Base-by-base conservation (phyloP, 2,888 invertebrate species). In the Idaea straminata region DNA sequence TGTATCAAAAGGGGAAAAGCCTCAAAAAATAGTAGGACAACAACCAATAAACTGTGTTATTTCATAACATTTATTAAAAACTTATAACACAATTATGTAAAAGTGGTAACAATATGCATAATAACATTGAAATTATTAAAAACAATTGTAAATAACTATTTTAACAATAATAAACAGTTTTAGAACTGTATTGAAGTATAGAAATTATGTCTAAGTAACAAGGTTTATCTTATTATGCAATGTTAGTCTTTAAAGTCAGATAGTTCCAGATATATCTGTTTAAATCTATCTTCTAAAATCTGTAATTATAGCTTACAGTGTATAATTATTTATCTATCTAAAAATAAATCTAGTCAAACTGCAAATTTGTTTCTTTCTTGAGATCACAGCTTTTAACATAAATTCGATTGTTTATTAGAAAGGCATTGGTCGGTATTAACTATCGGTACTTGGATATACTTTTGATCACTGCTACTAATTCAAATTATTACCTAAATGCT, bases 31-130 rank as follows among this genome's bases (percentile, higher is more conserved):
- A 63, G 91, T 90, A 81, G 93, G 94, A 81, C 93, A 95, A 83
- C 95, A 95, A 83, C 94, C 95, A 75, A 94, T 95, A 62, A 86
- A 93, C 72, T 94, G 94, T 87, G 82, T 83, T 76, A 88, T 92
- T 81, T 81, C 86, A 81, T 92, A 89, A 83, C 64, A 82, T 86
- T 84, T 86, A 84, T 83, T 87, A 63, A 64, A 73, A 66, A 66
- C 64, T 60, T 66, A 35, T 13, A 47, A 47, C 47, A 47, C 47
- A 13, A 47, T 47, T 47, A 10, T 47, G n/a, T 35, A 15, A 34
- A 60, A n/a, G 59, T 59, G 5, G 59, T 59, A 47, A 47, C 5
- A 47, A 47, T 47, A 47, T 6, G 0, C 47, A 47, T 47, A 13
- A 10, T 47, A 13, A 13, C 2, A 3, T 47, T 47, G 2, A 47